Evolutionary conservation across 2,888 invertebrate species (phyloP), one percentile per base, ranked within the genome.

Genomic region (Drosophila meridionalis): DNA sequence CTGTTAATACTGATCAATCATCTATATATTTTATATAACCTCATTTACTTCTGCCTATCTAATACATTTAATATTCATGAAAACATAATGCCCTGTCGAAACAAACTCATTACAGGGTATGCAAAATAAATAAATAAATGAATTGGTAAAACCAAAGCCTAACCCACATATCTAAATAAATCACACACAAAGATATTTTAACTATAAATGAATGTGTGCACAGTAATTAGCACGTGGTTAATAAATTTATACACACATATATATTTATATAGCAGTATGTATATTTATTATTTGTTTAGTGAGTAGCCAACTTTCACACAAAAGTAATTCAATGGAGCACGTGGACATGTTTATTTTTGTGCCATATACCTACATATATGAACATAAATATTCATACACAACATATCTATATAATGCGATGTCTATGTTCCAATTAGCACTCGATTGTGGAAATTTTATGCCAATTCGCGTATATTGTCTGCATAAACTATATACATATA

Each of bases 401-500:
- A 28, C 34, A 60, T 59, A 20, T 65, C 57, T 66, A 76, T 75
- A 63, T 69, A 62, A 28, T 14, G 11, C 26, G 55, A 50, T 66
- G 53, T 71, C 61, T 69, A 55, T 75, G 62, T 12, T 26, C 47
- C 63, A 89, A 87, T 86, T 86, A 89, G 72, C 86, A 84, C 76
- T 73, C 72, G 62, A 87, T 89, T 87, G 87, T 86, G 80, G 89
- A 84, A 89, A 86, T 53, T 85, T 87, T 73, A 68, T 72, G 64
- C 80, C 83, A 85, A 70, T 70, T 61, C 48, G 28, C 43, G n/a
- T 43, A 26, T 50, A 53, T 70, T 70, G 42, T 65, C 47, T 50
- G 48, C 48, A 50, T 38, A 26, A 58, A 36, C 20, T 12, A 50
- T 50, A 8, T 48, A 20, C 5, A 70, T 50, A n/a, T 32, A 9